Percentiles rank a stretch among this genome's conserved stretches.
These are phyloP conservation scores for Neolamprologus fasciatus DNA, from an alignment of 2,113 vertebrate species.

Conservation along the genomic window DNA sequence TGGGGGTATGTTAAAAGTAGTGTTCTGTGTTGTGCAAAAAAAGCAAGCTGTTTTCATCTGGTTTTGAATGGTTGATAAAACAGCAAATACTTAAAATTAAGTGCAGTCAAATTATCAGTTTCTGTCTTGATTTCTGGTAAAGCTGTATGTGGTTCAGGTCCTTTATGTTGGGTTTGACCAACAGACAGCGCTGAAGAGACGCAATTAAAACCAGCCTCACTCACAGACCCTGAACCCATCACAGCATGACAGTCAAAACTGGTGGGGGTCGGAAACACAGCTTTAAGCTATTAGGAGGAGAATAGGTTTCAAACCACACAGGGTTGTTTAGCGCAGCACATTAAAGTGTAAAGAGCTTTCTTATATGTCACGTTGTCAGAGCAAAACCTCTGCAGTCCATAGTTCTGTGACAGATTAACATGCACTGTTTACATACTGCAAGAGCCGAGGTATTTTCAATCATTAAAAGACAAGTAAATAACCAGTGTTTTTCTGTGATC, in stretches of 20 bases:
- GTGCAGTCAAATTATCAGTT: background rate
- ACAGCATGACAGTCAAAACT: background rate
- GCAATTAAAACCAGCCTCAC: background rate
- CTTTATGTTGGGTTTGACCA: conserved; percentile 1
- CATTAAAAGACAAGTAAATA: background rate
- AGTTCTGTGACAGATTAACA: conserved; percentile 37
- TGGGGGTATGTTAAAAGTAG: background rate
- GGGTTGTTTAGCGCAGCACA: conserved; percentile 22
- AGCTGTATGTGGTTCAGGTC: background rate
- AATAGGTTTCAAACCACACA: conserved; percentile 52
- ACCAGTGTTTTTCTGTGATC: background rate
- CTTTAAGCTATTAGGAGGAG: conserved; percentile 52
- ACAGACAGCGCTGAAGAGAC: background rate
- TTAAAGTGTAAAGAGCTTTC: background rate
- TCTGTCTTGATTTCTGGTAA: background rate
- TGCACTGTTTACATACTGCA: background rate
- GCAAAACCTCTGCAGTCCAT: background rate
- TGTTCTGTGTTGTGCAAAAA: background rate
- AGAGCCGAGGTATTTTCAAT: background rate
- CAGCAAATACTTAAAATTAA: background rate
- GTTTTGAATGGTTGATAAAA: background rate
- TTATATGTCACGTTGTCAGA: conserved; percentile 12
- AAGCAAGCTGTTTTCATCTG: background rate
- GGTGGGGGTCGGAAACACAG: conserved; percentile 8
- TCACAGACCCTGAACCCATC: conserved; percentile 19